Percentiles rank a stretch among this genome's conserved stretches.
Conservation (phyloP, 2,888 invertebrate genomes). For the Eupithecia dodoneata region DNA sequence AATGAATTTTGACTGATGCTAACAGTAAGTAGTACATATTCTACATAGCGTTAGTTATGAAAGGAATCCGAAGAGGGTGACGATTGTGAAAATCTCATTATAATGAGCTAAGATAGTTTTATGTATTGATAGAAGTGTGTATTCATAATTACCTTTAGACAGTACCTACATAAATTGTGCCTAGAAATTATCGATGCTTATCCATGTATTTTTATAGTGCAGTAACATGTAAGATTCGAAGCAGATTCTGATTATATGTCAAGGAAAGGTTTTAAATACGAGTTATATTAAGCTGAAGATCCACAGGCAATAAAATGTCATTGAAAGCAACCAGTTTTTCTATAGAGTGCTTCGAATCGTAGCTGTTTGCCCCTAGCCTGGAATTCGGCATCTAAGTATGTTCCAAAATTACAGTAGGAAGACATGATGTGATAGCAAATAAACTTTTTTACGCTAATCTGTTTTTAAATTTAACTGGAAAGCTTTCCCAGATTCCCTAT, state of each 20-base stretch:
- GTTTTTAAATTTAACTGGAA: constrained; percentile 44
- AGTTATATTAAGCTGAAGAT: constrained; percentile 13
- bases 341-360: constrained; percentile 68
- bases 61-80: constrained; percentile 28
- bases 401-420: constrained; percentile 79
- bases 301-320: background rate
- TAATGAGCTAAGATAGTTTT: constrained; percentile 60
- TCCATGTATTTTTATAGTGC: constrained; percentile 81
- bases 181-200: constrained; percentile 79
- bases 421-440: constrained; percentile 83
- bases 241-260: constrained; percentile 51
- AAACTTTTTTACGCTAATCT: constrained; percentile 80
- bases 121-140: constrained; percentile 73
- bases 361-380: constrained; percentile 72
- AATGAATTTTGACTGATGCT: constrained; percentile 32
- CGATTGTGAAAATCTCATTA: constrained; percentile 45
- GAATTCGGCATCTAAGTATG: constrained; percentile 73
- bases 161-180: constrained; percentile 82
- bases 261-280: constrained; percentile 35
- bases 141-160: constrained; percentile 72
- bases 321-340: constrained; percentile 33
- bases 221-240: constrained; percentile 72
- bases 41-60: constrained; percentile 27
- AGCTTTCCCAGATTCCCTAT: background rate
- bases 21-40: constrained; percentile 17